These are phyloP conservation scores for Scaptomyza caliginosa DNA, from an alignment of 2,888 invertebrate species.

Conservation along the genomic window DNA sequence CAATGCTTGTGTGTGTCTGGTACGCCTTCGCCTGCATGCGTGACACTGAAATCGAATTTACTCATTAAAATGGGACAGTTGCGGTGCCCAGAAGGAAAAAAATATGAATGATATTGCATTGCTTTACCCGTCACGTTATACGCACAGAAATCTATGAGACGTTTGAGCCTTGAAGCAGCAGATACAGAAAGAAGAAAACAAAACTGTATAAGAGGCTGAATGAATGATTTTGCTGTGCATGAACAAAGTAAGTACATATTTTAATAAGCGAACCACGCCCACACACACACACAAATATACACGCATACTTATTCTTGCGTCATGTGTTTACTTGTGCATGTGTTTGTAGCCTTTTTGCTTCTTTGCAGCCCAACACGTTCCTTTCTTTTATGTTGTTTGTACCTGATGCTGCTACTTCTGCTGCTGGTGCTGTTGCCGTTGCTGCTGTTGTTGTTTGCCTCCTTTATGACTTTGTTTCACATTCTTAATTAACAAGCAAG, in stretches of 20 bases:
- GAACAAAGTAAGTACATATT: constrained; percentile 36
- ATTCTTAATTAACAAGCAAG: constrained; percentile 76
- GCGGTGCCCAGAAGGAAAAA: constrained; percentile 6
- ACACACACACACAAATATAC: background rate
- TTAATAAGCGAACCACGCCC: constrained; percentile 42
- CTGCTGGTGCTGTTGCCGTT: constrained; percentile 4
- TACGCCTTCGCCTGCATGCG: constrained; percentile 36
- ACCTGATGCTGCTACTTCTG: constrained; percentile 42
- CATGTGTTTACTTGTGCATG: background rate
- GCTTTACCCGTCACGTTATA: constrained; percentile 19
- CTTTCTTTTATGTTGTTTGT: constrained; percentile 35
- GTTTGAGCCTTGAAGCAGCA: constrained; percentile 43
- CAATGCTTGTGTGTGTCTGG: constrained; percentile 16
- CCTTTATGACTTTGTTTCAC: constrained; percentile 77
- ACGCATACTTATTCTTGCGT: background rate
- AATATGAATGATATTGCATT: constrained; percentile 16
- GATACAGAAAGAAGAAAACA: constrained; percentile 12
- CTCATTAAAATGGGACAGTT: constrained; percentile 71
- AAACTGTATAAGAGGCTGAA: constrained; percentile 5
- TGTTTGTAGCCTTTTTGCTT: constrained; percentile 17
- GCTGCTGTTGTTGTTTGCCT: constrained; percentile 40
- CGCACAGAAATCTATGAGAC: constrained; percentile 26
- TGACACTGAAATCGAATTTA: constrained; percentile 78
- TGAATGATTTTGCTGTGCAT: constrained; percentile 34
- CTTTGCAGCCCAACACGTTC: constrained; percentile 20